A percentile compares a stretch with the other conserved stretches of the same genome.
These are phyloP conservation scores for Enoplolaimus lenunculus DNA, from an alignment of 2,888 invertebrate genomes.

Conservation along the genomic window DNA sequence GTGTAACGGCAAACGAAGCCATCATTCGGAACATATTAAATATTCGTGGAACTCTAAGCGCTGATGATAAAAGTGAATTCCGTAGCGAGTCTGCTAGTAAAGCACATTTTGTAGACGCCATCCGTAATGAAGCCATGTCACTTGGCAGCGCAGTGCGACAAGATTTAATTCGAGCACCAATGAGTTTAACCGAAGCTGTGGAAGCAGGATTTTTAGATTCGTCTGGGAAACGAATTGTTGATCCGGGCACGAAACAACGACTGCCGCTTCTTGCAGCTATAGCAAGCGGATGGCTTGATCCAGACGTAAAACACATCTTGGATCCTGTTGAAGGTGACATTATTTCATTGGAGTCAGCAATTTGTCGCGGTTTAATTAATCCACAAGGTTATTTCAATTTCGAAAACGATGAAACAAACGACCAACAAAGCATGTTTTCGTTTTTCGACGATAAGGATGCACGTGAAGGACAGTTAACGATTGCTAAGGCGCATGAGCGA, in stretches of 20 bases:
- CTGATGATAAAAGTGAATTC: not conserved
- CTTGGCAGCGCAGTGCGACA: conserved; percentile 68
- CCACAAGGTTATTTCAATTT: conserved; percentile 61
- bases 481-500: not conserved
- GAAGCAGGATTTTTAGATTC: conserved; percentile 65
- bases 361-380: conserved; percentile 63
- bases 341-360: conserved; percentile 67
- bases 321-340: conserved; percentile 64
- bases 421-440: too few relatives aligned
- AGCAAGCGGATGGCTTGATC: conserved; percentile 68
- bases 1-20: conserved; percentile 68
- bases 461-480: not conserved
- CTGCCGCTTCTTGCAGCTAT: conserved; percentile 70
- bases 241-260: conserved; percentile 58
- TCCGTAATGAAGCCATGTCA: conserved; percentile 56
- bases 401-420: not conserved
- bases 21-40: conserved; percentile 66
- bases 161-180: conserved; percentile 66
- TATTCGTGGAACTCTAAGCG: conserved; percentile 26
- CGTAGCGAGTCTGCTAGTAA: conserved; percentile 25
- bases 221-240: conserved; percentile 59
- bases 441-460: not conserved
- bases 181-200: conserved; percentile 72
- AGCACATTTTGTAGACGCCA: conserved; percentile 62
- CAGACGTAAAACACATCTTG: conserved; percentile 66